A percentile compares a stretch with the other conserved stretches of the same genome.
phyloP scores from a whole-genome alignment of 1,140 invertebrate species.

The Ips nitidus region DNA sequence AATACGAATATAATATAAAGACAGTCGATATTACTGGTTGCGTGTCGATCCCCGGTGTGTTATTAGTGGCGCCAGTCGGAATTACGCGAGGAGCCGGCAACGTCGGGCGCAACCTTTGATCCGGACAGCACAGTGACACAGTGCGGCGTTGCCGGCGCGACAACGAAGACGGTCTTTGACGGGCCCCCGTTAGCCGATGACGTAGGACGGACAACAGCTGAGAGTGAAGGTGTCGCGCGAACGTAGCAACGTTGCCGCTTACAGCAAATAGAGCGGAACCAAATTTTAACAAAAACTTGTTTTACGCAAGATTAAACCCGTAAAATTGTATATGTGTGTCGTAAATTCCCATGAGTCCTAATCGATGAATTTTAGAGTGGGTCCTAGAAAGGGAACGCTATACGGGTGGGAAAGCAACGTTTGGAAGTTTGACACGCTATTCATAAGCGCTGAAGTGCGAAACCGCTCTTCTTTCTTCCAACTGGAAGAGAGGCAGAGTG shows the following conservation, averaged over 20 bases:
- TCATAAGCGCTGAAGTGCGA: no score
- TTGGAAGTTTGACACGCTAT: background rate
- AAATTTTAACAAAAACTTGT: no score
- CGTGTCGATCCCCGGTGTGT: no score
- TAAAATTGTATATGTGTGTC: no score
- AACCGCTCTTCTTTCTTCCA: no score
- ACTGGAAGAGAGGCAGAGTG: background rate
- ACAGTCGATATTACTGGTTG: no score
- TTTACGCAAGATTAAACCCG: no score
- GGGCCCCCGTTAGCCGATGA: constrained; percentile 3
- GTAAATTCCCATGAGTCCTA: no score
- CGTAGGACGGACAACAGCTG: constrained; percentile 7
- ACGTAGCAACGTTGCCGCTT: constrained; percentile 7
- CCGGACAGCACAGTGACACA: constrained; percentile 7
- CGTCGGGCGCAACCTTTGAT: constrained; percentile 10
- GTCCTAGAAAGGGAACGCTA: background rate
- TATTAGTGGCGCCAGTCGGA: no score
- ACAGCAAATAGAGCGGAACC: background rate
- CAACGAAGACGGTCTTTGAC: background rate
- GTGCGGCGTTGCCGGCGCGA: constrained; percentile 10
- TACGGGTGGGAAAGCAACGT: background rate
- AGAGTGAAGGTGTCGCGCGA: constrained; percentile 7
- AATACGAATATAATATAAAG: no score
- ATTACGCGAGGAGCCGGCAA: background rate
- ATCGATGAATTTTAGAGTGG: no score